Evolutionary conservation across 2,113 vertebrate species (phyloP), one percentile per base, ranked within the genome.

Genomic region (Pelecanus crispus): DNA sequence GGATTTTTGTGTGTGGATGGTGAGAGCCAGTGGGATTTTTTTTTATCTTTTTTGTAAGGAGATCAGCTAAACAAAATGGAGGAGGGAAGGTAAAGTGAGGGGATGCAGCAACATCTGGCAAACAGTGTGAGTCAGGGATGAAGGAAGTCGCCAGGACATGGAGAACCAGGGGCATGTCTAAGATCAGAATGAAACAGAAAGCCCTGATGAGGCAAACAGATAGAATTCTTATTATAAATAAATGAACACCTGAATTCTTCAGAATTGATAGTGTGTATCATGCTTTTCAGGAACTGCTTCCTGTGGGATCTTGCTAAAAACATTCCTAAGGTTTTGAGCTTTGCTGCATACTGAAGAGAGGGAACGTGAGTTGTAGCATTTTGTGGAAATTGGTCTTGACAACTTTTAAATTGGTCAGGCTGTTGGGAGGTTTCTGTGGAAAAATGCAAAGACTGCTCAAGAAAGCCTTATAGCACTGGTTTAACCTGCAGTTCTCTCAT

Each of bases 161-260:
- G 68, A 67, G n/a, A 93, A 6, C 13, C 24, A 47, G 59, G 29
- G 26, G 18, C 32, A 26, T 1, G 4, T 42, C 29, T 45, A 32
- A 75, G 53, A 86, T 80, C 50, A 81, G 65, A 93, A 61, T 19
- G 53, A 75, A 94, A 61, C 38, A 80, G 66, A 94, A 81, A 94
- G 38, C 36, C 45, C 50, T 62, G 18, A 34, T 63, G 55, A 86
- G 40, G 47, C 45, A 75, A 88, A 47, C 62, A 81, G 42, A 55
- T 24, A 34, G 25, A 81, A 52, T 79, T 74, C n/a, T 67, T 89
- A 10, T 3, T 32, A n/a, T 24, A 55, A 93, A 49, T 42, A 61
- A 82, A 72, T 49, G 2, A 86, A 65, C 34, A 70, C 2, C 10
- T 50, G 20, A 49, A 29, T 52, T 80, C 24, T 74, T 86, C 72